Evolutionary conservation across 2,797 vertebrate species (phyloP), one percentile per base, ranked within the genome.

Genomic region (Gallirallus australis): DNA sequence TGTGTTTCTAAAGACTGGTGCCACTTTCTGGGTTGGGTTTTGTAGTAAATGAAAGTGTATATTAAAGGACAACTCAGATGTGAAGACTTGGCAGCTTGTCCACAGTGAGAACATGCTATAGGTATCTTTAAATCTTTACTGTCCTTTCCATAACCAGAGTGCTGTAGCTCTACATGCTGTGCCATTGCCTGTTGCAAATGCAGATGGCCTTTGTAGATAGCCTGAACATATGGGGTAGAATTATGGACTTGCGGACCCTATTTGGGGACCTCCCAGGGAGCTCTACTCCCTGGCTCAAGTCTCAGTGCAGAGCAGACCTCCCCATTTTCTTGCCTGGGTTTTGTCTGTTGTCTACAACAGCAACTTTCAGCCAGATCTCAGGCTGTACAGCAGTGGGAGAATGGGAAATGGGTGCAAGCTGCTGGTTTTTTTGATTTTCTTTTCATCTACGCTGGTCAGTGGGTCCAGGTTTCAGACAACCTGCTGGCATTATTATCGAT

Each of bases 71-170:
- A 84, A 33, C 12, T 76, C n/a, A 72, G 59, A 86, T 30, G 9
- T 59, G 52, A 63, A 63, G 42, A 57, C 70, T 71, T 86, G 10
- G 20, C 47, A 70, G 24, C 24, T 59, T 84, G 33, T 65, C 50
- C 73, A 76, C 83, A 28, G 59, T 4, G 12, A 63, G 8, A 69
- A 17, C 13, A 27, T 14, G 30, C 20, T 33, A 61, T 23, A 33
- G 11, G 18, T 69, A 45, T 45, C 45, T 86, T 31, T 42, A 11
- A 50, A 12, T n/a, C 48, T 64, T 52, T 56, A 28, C 18, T 79
- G 39, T 25, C 35, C 12, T 80, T 79, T 63, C 25, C 0, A 0
- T 0, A 1, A 27, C 37, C 27, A 63, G 42, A 45, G 31, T 52
- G 17, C 27, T 77, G 45, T 40, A 35, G 37, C 48, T 87, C 10